Conservation (phyloP, 2,113 vertebrate genomes). For the Pelodiscus sinensis region DNA sequence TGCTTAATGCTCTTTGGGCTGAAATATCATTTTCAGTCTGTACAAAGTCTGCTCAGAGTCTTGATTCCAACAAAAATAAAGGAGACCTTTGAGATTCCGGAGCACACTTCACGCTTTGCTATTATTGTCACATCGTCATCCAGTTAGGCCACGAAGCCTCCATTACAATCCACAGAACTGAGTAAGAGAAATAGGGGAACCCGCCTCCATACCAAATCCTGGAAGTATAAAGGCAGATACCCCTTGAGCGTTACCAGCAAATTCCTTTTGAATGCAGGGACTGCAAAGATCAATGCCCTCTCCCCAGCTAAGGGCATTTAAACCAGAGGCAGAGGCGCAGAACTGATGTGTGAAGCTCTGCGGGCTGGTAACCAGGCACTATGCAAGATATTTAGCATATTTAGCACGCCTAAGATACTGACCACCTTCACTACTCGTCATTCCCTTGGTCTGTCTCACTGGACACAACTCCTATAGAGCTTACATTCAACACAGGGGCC, state of each 20-base stretch:
- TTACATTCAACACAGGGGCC: background rate
- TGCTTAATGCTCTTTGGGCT: background rate
- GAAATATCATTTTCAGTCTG: background rate
- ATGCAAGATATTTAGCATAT: slow-evolving; percentile 38
- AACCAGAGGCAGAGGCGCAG: background rate
- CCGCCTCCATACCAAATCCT: background rate
- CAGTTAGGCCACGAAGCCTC: background rate
- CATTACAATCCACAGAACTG: background rate
- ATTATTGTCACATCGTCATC: background rate
- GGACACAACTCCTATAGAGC: background rate
- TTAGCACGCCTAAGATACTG: background rate
- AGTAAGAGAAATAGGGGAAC: background rate
- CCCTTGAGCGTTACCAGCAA: background rate
- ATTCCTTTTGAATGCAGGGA: background rate
- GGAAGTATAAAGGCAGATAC: background rate
- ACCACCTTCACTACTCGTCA: slow-evolving; percentile 5
- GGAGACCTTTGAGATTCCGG: background rate
- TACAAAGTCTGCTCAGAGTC: background rate
- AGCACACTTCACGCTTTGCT: background rate
- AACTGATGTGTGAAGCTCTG: slow-evolving; percentile 21
- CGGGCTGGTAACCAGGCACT: slow-evolving; percentile 48
- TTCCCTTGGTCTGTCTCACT: background rate
- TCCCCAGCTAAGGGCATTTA: background rate
- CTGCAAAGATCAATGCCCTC: background rate
- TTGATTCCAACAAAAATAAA: background rate